These are phyloP conservation scores for Coenonympha glycerion DNA, from an alignment of 2,888 invertebrate genomes.

Conservation along the genomic window DNA sequence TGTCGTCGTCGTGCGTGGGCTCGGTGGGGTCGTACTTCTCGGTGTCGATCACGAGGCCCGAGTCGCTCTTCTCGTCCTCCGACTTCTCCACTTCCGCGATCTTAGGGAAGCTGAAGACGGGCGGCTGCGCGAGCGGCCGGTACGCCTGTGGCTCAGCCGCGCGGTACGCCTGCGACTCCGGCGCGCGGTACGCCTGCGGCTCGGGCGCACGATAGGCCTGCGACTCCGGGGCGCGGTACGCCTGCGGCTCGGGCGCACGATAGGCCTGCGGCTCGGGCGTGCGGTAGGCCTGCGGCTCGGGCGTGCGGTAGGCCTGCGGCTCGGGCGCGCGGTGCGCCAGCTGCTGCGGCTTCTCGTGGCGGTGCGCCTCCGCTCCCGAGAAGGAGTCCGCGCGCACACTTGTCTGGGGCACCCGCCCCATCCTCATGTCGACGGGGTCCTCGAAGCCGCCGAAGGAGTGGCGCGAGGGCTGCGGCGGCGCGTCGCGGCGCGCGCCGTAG, in stretches of 20 bases:
- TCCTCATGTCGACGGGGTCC: conserved; percentile 57
- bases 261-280: conserved; percentile 58
- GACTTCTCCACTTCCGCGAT: conserved; percentile 51
- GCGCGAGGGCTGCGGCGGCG: conserved; percentile 32
- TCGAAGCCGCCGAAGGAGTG: conserved; percentile 56
- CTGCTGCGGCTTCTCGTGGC: conserved; percentile 29
- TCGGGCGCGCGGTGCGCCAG: conserved; percentile 31
- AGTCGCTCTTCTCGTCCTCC: conserved; percentile 74
- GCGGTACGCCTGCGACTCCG: too few relatives aligned
- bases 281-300: conserved; percentile 33
- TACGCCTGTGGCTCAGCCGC: conserved; percentile 31
- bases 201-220: conserved; percentile 50
- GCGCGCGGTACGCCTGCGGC: conserved; percentile 31
- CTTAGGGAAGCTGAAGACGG: conserved; percentile 52
- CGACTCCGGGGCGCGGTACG: conserved; percentile 80
- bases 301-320: too few relatives aligned
- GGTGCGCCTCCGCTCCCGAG: conserved; percentile 75
- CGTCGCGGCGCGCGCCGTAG: conserved; percentile 26
- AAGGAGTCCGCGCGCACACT: conserved; percentile 73
- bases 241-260: conserved; percentile 35
- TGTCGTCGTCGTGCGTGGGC: conserved; percentile 64
- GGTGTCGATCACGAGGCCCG: conserved; percentile 76
- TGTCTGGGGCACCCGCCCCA: conserved; percentile 34
- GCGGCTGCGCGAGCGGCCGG: conserved; percentile 54
- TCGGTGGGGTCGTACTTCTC: conserved; percentile 77